Conservation (phyloP, 1,140 invertebrate genomes). For the Pygmarrhopalites habei region DNA sequence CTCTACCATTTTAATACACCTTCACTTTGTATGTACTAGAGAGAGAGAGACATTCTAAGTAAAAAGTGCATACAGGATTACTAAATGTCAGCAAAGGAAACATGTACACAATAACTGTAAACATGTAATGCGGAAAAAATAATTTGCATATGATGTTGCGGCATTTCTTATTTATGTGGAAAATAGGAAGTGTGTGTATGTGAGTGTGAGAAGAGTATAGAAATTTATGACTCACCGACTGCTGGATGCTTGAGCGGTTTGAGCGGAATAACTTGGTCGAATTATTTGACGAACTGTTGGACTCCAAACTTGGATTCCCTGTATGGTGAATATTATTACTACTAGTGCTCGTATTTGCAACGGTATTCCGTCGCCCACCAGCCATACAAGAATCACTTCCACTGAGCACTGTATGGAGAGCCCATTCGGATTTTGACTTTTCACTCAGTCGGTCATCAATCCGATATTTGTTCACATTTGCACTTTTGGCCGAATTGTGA, state of each 20-base stretch:
- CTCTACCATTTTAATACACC: no score
- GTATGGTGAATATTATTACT: neutral
- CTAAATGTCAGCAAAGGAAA: no score
- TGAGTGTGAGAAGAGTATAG: no score
- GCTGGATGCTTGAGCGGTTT: slow-evolving; percentile 26
- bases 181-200: no score
- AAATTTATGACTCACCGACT: slow-evolving; percentile 27
- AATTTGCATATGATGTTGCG: no score
- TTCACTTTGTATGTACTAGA: no score
- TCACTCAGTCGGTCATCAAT: slow-evolving; percentile 27
- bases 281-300: slow-evolving; percentile 12
- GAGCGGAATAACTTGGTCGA: slow-evolving; percentile 10
- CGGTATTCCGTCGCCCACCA: slow-evolving; percentile 11
- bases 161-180: no score
- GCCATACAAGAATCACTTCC: neutral
- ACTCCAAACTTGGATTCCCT: slow-evolving; percentile 20
- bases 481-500: slow-evolving; percentile 3
- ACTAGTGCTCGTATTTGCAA: neutral
- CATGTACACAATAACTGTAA: no score
- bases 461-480: slow-evolving; percentile 6
- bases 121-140: no score
- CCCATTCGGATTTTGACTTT: slow-evolving; percentile 37
- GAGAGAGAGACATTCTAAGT: no score
- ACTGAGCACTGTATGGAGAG: slow-evolving; percentile 18
- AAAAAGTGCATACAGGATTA: no score